Evolutionary conservation across 2,797 vertebrate species (phyloP), one percentile per base, ranked within the genome.

Genomic region (Malurus splendens): DNA sequence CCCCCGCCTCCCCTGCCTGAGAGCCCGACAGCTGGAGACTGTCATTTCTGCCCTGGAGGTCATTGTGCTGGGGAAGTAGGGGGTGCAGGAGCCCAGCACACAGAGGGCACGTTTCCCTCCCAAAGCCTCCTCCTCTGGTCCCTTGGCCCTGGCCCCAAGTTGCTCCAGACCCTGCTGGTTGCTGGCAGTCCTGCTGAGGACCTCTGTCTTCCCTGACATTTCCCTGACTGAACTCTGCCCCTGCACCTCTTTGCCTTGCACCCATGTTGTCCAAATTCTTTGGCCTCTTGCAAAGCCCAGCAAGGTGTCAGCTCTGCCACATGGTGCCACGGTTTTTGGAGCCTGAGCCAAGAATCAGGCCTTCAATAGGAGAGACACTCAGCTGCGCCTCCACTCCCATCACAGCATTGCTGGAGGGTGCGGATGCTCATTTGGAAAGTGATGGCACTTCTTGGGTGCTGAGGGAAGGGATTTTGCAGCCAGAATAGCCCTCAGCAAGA

Each of bases 11-110:
- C 24, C 12, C 16, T 68, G 45, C 18, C 52, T 78, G 48, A 27
- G 60, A 70, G 23, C 16, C 55, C 60, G 80, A 33, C 60, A 87
- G 91, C 77, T 84, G 87, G 64, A 86, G 57, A 44, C 57, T 3
- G 0, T 89, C 7, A 71, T 57, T 84, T 77, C 60, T 93, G 68
- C 65, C 42, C 56, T 39, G 39, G n/a, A 2, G 28, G 52, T 76
- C 78, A 41, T 13, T 28, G 28, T 1, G 1, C 50, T 0, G 3
- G 16, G 59, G 39, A 22, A 86, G 50, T 1, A 72, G 22, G 24
- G 33, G 45, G 2, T 5, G 12, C 42, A 60, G 56, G 22, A 83
- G 27, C 45, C 56, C 10, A 3, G 51, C 73, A 73, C 39, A n/a
- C 27, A 60, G 36, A 87, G 30, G 45, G 25, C 45, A 74, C 0